phyloP scores from a whole-genome alignment of 2,797 vertebrate genomes.

The Amphiprion clarkii region DNA sequence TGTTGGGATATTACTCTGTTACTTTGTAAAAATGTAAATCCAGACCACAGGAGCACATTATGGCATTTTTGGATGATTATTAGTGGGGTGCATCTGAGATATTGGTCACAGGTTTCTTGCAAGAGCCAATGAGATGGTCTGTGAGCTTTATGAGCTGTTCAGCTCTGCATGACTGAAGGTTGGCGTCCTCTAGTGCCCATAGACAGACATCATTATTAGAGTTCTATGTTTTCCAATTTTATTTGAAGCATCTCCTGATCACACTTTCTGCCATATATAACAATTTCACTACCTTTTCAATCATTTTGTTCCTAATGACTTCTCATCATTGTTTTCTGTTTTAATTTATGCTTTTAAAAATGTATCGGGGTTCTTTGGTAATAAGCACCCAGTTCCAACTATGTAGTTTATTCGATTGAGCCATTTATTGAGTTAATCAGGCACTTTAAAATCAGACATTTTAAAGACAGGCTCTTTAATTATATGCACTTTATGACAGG shows the following conservation, averaged over 20 bases:
- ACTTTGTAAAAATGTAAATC: not conserved
- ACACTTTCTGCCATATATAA: too few relatives aligned
- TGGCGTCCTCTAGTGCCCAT: conserved; percentile 54
- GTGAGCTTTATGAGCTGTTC: conserved; percentile 1
- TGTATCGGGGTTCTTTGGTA: too few relatives aligned
- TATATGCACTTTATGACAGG: too few relatives aligned
- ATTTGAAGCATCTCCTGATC: not conserved
- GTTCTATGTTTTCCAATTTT: not conserved
- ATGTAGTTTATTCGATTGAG: too few relatives aligned
- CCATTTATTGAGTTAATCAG: too few relatives aligned
- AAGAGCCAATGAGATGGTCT: conserved; percentile 12
- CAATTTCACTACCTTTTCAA: too few relatives aligned
- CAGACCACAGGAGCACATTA: accelerated
- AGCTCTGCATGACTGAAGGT: not conserved
- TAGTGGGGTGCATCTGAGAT: not conserved
- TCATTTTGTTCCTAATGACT: too few relatives aligned
- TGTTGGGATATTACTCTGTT: not conserved
- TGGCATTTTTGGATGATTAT: not conserved
- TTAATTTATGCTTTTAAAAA: too few relatives aligned
- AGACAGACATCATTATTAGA: not conserved
- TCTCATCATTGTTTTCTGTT: too few relatives aligned
- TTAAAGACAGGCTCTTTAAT: too few relatives aligned
- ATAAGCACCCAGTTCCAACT: too few relatives aligned
- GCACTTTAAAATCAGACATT: too few relatives aligned
- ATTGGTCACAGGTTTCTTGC: conserved; percentile 11